Conservation (phyloP, 1,140 invertebrate genomes). For the Cherax quadricarinatus region DNA sequence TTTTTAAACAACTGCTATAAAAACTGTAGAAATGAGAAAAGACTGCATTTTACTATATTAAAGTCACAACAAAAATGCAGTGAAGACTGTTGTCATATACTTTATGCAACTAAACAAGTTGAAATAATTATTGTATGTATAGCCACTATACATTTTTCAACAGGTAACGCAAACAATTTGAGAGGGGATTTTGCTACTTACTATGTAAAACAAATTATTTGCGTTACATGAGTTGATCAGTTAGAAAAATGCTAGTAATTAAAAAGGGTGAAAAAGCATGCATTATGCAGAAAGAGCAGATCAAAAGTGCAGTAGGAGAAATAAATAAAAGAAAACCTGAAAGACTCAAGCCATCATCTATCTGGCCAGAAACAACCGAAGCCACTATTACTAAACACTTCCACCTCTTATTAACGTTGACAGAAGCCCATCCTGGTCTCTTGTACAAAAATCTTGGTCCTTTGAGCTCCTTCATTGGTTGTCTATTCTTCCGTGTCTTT, state of each 20-base stretch:
- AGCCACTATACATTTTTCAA: background rate
- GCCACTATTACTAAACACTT: slow-evolving; percentile 31
- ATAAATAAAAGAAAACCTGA: slow-evolving; percentile 1
- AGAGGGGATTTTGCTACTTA: background rate
- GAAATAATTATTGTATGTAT: background rate
- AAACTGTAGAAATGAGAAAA: too few species aligned
- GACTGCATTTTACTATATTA: too few species aligned
- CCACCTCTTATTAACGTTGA: slow-evolving; percentile 34
- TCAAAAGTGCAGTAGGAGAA: slow-evolving; percentile 23
- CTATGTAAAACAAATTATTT: slow-evolving; percentile 20
- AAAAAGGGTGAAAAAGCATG: background rate
- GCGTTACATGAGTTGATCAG: background rate
- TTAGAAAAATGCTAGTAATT: background rate
- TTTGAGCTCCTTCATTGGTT: background rate
- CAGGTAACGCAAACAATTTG: slow-evolving; percentile 24
- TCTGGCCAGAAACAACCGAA: slow-evolving; percentile 7
- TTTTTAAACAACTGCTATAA: too few species aligned
- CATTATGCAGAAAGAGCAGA: slow-evolving; percentile 34
- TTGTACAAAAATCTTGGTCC: slow-evolving; percentile 2
- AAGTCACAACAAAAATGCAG: too few species aligned
- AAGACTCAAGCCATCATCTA: background rate
- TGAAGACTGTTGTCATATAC: background rate
- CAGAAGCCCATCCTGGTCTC: background rate
- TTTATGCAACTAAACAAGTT: background rate
- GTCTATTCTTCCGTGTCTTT: slow-evolving; percentile 13